Conservation (phyloP, 2,113 vertebrate genomes). For the Microtus ochrogaster region DNA sequence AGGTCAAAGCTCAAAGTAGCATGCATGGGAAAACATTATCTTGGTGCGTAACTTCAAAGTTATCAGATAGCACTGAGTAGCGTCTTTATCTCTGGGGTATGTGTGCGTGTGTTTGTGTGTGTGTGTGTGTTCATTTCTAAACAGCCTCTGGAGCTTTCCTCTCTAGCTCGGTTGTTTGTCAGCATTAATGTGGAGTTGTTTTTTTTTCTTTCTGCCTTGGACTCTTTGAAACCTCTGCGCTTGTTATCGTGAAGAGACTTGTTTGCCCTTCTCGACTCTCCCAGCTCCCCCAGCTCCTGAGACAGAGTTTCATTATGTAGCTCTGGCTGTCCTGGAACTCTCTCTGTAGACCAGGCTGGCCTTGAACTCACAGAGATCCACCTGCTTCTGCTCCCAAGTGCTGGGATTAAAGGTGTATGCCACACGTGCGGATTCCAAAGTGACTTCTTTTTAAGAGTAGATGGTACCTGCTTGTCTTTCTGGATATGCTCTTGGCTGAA, state of each 20-base stretch:
- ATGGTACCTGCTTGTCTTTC: no score
- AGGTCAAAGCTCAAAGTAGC: slow-evolving; percentile 50
- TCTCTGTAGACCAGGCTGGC: neutral
- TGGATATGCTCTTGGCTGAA: neutral
- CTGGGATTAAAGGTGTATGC: neutral
- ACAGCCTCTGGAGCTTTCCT: neutral
- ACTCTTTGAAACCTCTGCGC: neutral
- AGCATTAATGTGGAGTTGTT: neutral
- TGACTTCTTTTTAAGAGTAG: no score
- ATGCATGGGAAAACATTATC: neutral
- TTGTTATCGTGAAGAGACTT: neutral
- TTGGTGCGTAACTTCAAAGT: neutral
- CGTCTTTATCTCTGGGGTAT: neutral
- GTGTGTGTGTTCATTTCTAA: slow-evolving; percentile 17
- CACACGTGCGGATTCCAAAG: neutral
- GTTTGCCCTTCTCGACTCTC: neutral
- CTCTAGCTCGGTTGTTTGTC: neutral
- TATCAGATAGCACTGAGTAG: neutral
- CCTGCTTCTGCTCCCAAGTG: neutral
- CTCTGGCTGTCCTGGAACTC: neutral
- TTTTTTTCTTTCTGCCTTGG: neutral
- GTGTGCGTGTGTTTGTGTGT: neutral
- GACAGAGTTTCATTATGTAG: neutral
- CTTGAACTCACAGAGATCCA: neutral
- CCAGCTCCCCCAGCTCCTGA: neutral